A percentile compares a stretch with the other conserved stretches of the same genome.
These are phyloP conservation scores for Trichogramma pretiosum DNA, from an alignment of 1,140 invertebrate genomes.

Conservation along the genomic window DNA sequence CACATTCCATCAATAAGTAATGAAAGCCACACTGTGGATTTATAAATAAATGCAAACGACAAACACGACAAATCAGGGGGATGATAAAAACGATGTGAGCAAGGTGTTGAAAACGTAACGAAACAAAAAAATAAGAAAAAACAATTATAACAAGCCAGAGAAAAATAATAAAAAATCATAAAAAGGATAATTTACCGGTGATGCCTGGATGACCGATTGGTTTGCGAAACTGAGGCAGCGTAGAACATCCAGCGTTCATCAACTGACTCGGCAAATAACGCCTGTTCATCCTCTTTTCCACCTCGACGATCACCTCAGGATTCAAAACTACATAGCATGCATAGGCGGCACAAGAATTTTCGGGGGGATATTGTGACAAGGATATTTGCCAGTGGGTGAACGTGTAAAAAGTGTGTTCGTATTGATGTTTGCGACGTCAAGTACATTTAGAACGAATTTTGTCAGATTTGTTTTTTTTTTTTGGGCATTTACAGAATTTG, in stretches of 20 bases:
- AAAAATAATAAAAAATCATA: constrained; percentile 16
- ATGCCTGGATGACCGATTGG: constrained; percentile 39
- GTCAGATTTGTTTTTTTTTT: no score
- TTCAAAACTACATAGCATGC: constrained; percentile 66
- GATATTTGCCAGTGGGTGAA: not conserved
- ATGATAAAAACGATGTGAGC: no score
- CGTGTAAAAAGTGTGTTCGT: not conserved
- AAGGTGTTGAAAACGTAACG: not conserved
- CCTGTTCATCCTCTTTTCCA: constrained; percentile 80
- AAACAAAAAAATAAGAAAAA: constrained; percentile 23
- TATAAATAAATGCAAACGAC: constrained; percentile 14
- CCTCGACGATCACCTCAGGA: constrained; percentile 76
- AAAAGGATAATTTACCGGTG: constrained; percentile 36
- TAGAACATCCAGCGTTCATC: constrained; percentile 32
- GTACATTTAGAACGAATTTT: no score
- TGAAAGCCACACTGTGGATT: no score
- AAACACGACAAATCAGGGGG: constrained; percentile 14
- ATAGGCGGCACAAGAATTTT: constrained; percentile 6
- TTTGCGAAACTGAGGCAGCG: constrained; percentile 43
- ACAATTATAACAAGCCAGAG: constrained; percentile 5
- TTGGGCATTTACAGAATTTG: no score
- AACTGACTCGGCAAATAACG: constrained; percentile 62
- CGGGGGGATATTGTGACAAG: constrained; percentile 6
- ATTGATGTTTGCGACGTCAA: not conserved
- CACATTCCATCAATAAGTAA: no score